These are phyloP conservation scores for Dinoponera quadriceps DNA, from an alignment of 1,140 invertebrate genomes.

Conservation along the genomic window DNA sequence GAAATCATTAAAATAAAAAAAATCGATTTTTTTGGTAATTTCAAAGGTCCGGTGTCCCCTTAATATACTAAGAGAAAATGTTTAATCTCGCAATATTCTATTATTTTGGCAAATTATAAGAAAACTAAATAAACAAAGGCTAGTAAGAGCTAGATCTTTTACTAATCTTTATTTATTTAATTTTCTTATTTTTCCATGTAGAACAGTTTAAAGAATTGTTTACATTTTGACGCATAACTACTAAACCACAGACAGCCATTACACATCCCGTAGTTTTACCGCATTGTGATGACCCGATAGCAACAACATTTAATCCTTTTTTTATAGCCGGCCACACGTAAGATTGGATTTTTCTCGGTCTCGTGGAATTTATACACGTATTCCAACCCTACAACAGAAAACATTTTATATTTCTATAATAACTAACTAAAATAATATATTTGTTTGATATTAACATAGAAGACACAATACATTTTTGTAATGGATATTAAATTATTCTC, in stretches of 20 bases:
- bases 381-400: slow-evolving; percentile 67
- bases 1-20: no score
- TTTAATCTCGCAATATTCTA: not conserved
- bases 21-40: no score
- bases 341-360: slow-evolving; percentile 78
- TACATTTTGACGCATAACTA: slow-evolving; percentile 73
- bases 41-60: no score
- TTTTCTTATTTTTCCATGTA: not conserved
- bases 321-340: slow-evolving; percentile 84
- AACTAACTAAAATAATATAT: slow-evolving; percentile 17
- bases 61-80: slow-evolving; percentile 24
- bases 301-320: slow-evolving; percentile 77
- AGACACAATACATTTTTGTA: slow-evolving; percentile 8
- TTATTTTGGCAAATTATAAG: slow-evolving; percentile 28
- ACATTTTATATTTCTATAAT: not conserved
- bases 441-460: not conserved
- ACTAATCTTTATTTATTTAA: no score
- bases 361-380: slow-evolving; percentile 57
- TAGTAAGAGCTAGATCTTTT: no score
- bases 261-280: slow-evolving; percentile 82
- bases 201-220: slow-evolving; percentile 20
- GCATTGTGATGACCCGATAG: slow-evolving; percentile 75
- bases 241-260: slow-evolving; percentile 75
- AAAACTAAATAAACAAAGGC: not conserved
- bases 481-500: not conserved